Evolutionary conservation across 2,113 vertebrate genomes (phyloP), one percentile per base, ranked within the genome.

Genomic region (Trematocara stigmaticum): DNA sequence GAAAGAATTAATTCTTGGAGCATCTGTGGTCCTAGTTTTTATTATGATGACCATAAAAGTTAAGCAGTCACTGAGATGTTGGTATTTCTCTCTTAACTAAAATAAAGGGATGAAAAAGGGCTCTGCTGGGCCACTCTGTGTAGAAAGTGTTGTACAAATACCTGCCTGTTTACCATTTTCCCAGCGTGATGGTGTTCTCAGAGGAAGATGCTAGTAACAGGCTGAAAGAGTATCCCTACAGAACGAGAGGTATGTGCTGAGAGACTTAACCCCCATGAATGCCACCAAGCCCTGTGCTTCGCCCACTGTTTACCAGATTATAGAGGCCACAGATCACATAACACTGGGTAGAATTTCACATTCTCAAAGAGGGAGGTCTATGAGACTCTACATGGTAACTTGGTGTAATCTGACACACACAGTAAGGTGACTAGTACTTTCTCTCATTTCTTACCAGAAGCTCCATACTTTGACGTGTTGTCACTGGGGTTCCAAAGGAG

Each of bases 341-440:
- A 79, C 91, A 82, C 6, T 20, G 90, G 91, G 40, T 94, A 85
- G 78, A 42, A 89, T 95, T 94, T 90, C 95, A 93, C 78, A 87
- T 86, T 90, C 82, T 88, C 57, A 51, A 10, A 31, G 13, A 45
- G 69, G 79, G 82, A 16, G 82, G 87, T 88, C 87, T 64, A 6
- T 45, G 42, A 57, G 31, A 4, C 47, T 23, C 69, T 78, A 59
- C 49, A 4, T 79, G 59, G 79, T 85, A 71, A 64, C 82, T 42
- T 29, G 29, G 18, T 74, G 80, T 59, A 81, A 88, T 74, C 51
- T 85, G 88, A 83, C 66, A 38, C 18, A 81, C 29, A 86, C 81
- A 35, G 69, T 84, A 83, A 87, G 82, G 83, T 78, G 85, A 89
- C 78, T 71, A 49, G 49, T 61, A 47, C 57, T 69, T 79, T 71